Conservation (phyloP, 2,888 invertebrate species). For the Patella caerulea region DNA sequence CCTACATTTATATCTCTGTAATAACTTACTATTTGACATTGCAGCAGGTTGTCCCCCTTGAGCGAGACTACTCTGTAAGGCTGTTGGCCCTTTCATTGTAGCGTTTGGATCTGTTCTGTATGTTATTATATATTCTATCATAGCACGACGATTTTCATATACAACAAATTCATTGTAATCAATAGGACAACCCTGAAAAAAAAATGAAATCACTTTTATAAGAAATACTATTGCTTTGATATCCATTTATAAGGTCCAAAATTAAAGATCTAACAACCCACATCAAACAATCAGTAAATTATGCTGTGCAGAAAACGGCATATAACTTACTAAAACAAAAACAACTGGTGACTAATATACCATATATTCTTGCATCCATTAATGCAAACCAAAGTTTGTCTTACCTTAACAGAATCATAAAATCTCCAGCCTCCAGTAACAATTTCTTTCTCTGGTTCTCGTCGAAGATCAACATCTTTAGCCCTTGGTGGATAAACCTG, state of each 20-base stretch:
- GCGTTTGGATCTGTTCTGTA: constrained; percentile 23
- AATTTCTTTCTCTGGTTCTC: constrained; percentile 55
- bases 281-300: too few species aligned
- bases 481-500: constrained; percentile 47
- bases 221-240: neutral
- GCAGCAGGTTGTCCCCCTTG: too few species aligned
- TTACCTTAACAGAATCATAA: constrained; percentile 59
- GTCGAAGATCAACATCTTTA: constrained; percentile 44
- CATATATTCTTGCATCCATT: too few species aligned
- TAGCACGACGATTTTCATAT: constrained; percentile 57
- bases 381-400: neutral
- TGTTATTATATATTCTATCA: constrained; percentile 60
- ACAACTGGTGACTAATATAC: neutral
- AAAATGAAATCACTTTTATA: neutral
- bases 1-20: too few species aligned
- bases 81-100: too few species aligned
- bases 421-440: constrained; percentile 46
- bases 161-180: constrained; percentile 61
- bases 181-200: constrained; percentile 54
- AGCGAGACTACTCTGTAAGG: too few species aligned
- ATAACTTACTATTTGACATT: too few species aligned
- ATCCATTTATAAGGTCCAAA: too few species aligned
- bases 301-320: too few species aligned
- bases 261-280: too few species aligned
- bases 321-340: neutral